Base-by-base conservation (phyloP, 2,113 vertebrate species). In the Syngnathoides biaculeatus region DNA sequence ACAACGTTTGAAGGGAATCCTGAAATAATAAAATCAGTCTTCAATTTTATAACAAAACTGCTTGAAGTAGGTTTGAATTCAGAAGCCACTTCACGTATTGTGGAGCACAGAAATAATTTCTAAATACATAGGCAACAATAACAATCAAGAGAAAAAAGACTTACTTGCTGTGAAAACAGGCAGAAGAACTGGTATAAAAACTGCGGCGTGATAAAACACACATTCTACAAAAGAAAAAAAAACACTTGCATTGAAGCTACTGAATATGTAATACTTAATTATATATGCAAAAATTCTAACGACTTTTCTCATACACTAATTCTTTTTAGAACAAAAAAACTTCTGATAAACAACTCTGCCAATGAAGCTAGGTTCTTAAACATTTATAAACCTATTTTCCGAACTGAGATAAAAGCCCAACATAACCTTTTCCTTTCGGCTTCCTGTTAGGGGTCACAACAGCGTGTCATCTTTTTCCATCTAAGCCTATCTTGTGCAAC, bases 171-270 rank as follows among this genome's bases (percentile, higher is more conserved):
- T 92, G 97, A 98, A 95, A 99, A 99, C 91, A 98, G 94, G 93
- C 97, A 99, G 94, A 95, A 96, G 95, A 99, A 99, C 93, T 99
- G 97, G 95, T 98, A 99, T 93, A 99, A 97, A 98, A 99, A 99
- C 71, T 99, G 97, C 73, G 97, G 97, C 76, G 97, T 98, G 92
- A 98, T 99, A 96, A 99, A 99, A 93, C 97, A 99, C 90, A 99
- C 97, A 95, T 99, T 99, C 97, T 99, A 92, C 83, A 95, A 81
- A 91, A 94, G 78, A 92, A 91, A 57, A 92, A 85, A 87, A 78
- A 86, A 78, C 77, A 74, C 38, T 3, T 43, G 22, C 40, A 73
- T 19, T 43, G 26, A 43, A 50, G 35, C 19, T 14, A n/a, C 20
- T 64, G 45, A 38, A 65, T 50, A 50, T 15, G 27, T 27, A 27